These are phyloP conservation scores for Scaptomyza reducta DNA, from an alignment of 2,888 invertebrate genomes.

Conservation along the genomic window DNA sequence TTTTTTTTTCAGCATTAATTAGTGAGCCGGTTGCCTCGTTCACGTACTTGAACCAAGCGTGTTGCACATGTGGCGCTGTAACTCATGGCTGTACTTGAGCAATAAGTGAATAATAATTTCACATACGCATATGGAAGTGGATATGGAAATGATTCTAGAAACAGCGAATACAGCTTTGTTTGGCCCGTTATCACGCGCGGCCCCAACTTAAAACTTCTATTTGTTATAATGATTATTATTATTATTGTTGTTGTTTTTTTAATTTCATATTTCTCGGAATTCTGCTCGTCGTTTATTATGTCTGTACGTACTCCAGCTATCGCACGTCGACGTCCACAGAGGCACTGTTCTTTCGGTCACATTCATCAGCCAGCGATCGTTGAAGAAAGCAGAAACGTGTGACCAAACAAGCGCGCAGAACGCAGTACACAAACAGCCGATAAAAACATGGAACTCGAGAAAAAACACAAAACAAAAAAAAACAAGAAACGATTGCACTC, in stretches of 20 bases:
- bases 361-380: constrained; percentile 36
- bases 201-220: constrained; percentile 27
- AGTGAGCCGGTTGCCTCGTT: neutral
- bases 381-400: constrained; percentile 51
- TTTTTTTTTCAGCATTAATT: neutral
- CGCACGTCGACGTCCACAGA: constrained; percentile 57
- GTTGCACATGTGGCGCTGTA: constrained; percentile 65
- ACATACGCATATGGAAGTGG: constrained; percentile 32
- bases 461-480: constrained; percentile 26
- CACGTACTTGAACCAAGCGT: constrained; percentile 65
- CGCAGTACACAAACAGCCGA: constrained; percentile 51
- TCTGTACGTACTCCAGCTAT: constrained; percentile 68
- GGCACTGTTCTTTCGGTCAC: constrained; percentile 36
- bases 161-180: constrained; percentile 26
- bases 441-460: constrained; percentile 61
- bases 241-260: constrained; percentile 39
- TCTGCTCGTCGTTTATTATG: constrained; percentile 8
- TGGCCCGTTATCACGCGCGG: constrained; percentile 52
- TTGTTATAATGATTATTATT: constrained; percentile 41
- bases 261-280: constrained; percentile 48
- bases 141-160: constrained; percentile 26
- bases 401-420: constrained; percentile 27
- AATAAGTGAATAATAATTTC: constrained; percentile 22
- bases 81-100: constrained; percentile 69
- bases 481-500: constrained; percentile 16